phyloP scores from a whole-genome alignment of 2,888 invertebrate species.

The Leptinotarsa tumamoca region DNA sequence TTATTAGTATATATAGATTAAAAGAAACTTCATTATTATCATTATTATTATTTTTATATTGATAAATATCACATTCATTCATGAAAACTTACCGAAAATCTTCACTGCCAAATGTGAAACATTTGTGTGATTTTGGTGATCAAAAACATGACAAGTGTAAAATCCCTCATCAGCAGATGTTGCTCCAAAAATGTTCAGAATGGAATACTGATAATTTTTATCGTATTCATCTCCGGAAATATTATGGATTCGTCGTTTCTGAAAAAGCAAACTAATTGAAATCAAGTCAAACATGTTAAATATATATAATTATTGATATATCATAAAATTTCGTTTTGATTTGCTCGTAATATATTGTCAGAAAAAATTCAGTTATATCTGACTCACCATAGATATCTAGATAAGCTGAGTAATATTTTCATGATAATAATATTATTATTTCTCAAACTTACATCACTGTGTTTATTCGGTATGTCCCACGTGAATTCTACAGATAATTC shows the following conservation, averaged over 20 bases:
- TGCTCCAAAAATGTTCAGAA: conserved; percentile 50
- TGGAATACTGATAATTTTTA: conserved; percentile 10
- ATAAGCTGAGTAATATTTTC: background rate
- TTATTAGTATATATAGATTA: no score
- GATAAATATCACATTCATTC: no score
- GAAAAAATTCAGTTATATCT: no score
- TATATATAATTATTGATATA: no score
- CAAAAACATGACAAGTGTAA: conserved; percentile 60
- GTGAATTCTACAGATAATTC: conserved; percentile 55
- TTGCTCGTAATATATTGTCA: no score
- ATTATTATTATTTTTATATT: no score
- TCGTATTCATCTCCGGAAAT: conserved; percentile 10
- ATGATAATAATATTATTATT: background rate
- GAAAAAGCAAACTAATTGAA: background rate
- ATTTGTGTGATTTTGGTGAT: conserved; percentile 51
- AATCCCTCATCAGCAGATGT: conserved; percentile 56
- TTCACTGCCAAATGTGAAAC: conserved; percentile 43
- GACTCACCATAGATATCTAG: no score
- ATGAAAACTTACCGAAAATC: conserved; percentile 50
- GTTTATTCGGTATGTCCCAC: conserved; percentile 59
- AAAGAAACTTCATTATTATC: no score
- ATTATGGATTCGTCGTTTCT: background rate
- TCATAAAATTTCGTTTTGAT: no score
- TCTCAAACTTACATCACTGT: conserved; percentile 36
- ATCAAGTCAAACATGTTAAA: background rate